Conservation (phyloP, 2,113 vertebrate species). For the Holacanthus passer region DNA sequence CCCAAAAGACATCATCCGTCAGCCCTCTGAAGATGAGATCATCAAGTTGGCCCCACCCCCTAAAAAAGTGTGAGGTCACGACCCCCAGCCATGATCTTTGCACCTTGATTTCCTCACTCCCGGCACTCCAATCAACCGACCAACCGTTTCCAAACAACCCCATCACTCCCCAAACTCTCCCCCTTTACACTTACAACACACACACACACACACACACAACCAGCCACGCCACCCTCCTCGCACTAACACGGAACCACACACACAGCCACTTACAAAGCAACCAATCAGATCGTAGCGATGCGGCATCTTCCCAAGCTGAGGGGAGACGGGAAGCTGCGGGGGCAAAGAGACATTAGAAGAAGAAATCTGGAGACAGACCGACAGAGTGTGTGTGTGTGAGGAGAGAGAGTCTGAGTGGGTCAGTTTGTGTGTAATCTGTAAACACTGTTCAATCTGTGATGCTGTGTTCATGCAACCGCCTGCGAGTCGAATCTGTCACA, state of each 20-base stretch:
- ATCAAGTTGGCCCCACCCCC: slow-evolving; percentile 96
- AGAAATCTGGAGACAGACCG: slow-evolving; percentile 44
- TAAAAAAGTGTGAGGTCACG: slow-evolving; percentile 90
- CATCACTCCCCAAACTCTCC: neutral
- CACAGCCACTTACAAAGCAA: slow-evolving; percentile 51
- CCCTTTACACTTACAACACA: slow-evolving; percentile 1
- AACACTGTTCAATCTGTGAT: slow-evolving; percentile 60
- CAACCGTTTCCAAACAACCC: slow-evolving; percentile 47
- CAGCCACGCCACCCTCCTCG: slow-evolving; percentile 13
- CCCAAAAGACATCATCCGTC: slow-evolving; percentile 92
- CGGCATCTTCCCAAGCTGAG: slow-evolving; percentile 41
- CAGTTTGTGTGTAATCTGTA: slow-evolving; percentile 51
- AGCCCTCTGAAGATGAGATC: slow-evolving; percentile 96
- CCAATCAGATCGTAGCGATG: slow-evolving; percentile 75
- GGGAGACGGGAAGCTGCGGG: slow-evolving; percentile 15
- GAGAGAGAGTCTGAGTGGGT: slow-evolving; percentile 52
- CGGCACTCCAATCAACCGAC: slow-evolving; percentile 64
- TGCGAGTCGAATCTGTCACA: slow-evolving; percentile 9
- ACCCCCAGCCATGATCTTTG: slow-evolving; percentile 60
- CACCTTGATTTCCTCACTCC: slow-evolving; percentile 73
- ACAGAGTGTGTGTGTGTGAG: slow-evolving; percentile 41
- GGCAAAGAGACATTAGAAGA: slow-evolving; percentile 50
- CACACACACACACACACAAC: slow-evolving; percentile 21
- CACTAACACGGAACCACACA: slow-evolving; percentile 43
- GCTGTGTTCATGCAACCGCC: slow-evolving; percentile 45